Percentiles rank a stretch among this genome's conserved stretches.
Conservation (phyloP, 2,113 vertebrate genomes). For the Phrynocephalus versicolor region DNA sequence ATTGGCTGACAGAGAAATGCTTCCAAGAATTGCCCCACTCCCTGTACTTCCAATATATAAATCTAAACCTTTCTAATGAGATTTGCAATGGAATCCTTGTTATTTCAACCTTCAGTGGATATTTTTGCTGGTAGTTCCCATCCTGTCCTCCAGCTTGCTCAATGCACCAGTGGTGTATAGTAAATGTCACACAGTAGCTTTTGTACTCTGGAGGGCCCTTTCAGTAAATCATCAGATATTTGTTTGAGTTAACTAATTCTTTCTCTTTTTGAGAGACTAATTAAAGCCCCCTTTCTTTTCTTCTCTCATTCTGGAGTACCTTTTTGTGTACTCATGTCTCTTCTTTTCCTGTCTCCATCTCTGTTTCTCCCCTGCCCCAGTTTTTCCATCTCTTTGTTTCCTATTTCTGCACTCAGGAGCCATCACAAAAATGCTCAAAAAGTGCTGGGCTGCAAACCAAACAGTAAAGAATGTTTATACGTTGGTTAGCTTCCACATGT, state of each 20-base stretch:
- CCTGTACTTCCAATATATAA: conserved; percentile 51
- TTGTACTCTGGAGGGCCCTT: neutral
- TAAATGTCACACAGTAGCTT: neutral
- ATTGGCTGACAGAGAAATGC: conserved; percentile 55
- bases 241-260: neutral
- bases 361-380: conserved; percentile 16
- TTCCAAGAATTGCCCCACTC: conserved; percentile 46
- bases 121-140: neutral
- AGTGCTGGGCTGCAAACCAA: conserved; percentile 67
- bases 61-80: conserved; percentile 42
- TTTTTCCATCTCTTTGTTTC: conserved; percentile 32
- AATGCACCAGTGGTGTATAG: neutral
- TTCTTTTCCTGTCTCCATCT: conserved; percentile 4
- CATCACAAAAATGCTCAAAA: conserved; percentile 62
- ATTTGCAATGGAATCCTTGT: conserved; percentile 49
- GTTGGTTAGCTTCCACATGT: conserved; percentile 66
- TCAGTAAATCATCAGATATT: neutral
- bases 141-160: conserved; percentile 8
- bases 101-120: conserved; percentile 39
- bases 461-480: conserved; percentile 72
- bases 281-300: neutral
- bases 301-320: neutral
- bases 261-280: neutral
- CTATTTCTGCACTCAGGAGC: conserved; percentile 54
- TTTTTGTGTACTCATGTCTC: neutral